Conservation (phyloP, 2,888 invertebrate genomes). For the Peribatodes rhomboidaria region DNA sequence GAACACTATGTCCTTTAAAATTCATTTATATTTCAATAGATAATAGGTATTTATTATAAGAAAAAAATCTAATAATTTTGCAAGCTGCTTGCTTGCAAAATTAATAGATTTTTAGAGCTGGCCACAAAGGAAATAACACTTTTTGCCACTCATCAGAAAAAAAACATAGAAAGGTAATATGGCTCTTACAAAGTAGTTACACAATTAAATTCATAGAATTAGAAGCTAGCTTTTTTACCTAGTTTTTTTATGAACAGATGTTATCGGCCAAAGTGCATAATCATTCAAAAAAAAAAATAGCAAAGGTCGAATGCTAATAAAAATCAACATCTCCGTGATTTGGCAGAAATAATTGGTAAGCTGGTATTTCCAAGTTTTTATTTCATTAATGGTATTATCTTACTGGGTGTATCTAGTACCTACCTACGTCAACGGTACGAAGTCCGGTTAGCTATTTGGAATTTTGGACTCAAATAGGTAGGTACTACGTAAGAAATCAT, state of each 20-base stretch:
- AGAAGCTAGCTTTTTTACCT: not conserved
- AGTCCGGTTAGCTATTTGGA: slow-evolving; percentile 10
- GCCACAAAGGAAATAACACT: not conserved
- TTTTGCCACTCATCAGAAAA: not conserved
- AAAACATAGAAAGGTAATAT: not conserved
- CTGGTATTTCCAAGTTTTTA: not conserved
- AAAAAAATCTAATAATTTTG: no score
- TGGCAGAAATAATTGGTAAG: not conserved
- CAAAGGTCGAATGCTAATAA: not conserved
- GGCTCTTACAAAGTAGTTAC: not conserved
- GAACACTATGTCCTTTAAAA: slow-evolving; percentile 1
- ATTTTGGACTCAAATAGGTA: not conserved
- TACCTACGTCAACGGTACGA: slow-evolving; percentile 5
- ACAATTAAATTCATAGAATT: not conserved
- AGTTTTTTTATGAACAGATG: not conserved
- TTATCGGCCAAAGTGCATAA: slow-evolving; percentile 2
- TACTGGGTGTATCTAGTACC: not conserved
- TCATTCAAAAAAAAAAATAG: not conserved
- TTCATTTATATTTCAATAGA: not conserved
- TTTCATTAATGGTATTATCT: not conserved
- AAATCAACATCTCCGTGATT: not conserved
- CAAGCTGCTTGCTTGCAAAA: no score
- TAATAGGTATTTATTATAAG: no score
- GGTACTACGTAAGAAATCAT: not conserved
- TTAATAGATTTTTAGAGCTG: no score